Conservation (phyloP, 2,888 invertebrate species). For the Drosophila prolongata region DNA sequence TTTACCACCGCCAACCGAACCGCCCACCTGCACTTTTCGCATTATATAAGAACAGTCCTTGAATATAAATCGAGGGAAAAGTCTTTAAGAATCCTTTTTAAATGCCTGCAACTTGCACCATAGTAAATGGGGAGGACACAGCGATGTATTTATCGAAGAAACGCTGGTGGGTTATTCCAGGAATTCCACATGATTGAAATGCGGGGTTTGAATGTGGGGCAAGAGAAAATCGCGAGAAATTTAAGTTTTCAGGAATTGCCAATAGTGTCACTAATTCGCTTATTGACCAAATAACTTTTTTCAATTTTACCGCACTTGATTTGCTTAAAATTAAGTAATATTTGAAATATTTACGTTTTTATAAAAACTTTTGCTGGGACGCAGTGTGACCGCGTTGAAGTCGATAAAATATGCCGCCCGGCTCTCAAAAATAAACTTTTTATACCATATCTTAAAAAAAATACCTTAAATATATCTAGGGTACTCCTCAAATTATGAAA, state of each 20-base stretch:
- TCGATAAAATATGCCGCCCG: no score
- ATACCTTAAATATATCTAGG: no score
- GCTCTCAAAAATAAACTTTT: no score
- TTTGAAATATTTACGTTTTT: conserved; percentile 38
- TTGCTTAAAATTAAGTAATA: conserved; percentile 7
- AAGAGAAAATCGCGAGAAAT: background rate
- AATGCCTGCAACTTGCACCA: background rate
- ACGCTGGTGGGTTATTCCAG: conserved; percentile 5
- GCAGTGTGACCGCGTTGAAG: no score
- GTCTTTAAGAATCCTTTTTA: background rate
- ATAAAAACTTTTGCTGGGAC: conserved; percentile 18
- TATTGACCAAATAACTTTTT: no score
- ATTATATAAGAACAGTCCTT: conserved; percentile 63
- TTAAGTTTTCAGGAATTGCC: background rate
- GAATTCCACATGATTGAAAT: conserved; percentile 25
- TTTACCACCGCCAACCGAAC: conserved; percentile 20
- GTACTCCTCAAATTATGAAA: no score
- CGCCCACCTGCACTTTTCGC: conserved; percentile 66
- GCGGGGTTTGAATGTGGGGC: conserved; percentile 8
- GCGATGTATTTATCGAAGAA: conserved; percentile 10
- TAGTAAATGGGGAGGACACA: conserved; percentile 9
- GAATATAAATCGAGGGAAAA: background rate
- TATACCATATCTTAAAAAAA: no score
- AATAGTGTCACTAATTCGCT: background rate
- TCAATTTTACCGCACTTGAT: conserved; percentile 3